A percentile compares a stretch with the other conserved stretches of the same genome.
phyloP scores from a whole-genome alignment of 1,140 invertebrate genomes.

The Drosophila cardini region DNA sequence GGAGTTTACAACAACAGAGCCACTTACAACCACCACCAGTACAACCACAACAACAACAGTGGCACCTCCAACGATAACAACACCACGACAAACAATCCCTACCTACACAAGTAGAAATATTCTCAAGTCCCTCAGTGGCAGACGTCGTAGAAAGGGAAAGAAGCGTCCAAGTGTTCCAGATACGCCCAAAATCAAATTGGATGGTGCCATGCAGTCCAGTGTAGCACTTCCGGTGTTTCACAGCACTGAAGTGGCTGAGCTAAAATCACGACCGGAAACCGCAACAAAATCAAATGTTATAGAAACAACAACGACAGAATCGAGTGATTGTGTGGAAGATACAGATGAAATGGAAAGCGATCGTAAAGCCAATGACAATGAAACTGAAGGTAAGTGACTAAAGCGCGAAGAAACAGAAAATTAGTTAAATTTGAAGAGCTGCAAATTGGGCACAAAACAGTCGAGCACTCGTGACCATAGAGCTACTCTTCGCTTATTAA shows the following conservation, averaged over 20 bases:
- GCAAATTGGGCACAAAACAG: no score
- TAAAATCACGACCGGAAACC: slow-evolving; percentile 43
- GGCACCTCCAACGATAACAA: background rate
- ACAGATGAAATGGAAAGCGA: slow-evolving; percentile 33
- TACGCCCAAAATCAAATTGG: slow-evolving; percentile 56
- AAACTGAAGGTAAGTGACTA: slow-evolving; percentile 36
- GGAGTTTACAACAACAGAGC: background rate
- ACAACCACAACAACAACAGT: slow-evolving; percentile 1
- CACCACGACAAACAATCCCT: slow-evolving; percentile 13
- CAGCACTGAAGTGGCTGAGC: slow-evolving; percentile 25
- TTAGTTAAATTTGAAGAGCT: no score
- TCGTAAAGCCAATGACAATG: slow-evolving; percentile 15
- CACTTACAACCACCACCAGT: background rate
- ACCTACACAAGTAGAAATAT: background rate
- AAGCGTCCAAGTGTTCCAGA: slow-evolving; percentile 50
- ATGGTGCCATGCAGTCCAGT: slow-evolving; percentile 59
- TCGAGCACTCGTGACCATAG: no score
- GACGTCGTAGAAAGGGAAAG: slow-evolving; percentile 8
- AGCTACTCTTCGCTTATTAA: no score
- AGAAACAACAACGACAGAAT: slow-evolving; percentile 21
- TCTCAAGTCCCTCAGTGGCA: slow-evolving; percentile 1
- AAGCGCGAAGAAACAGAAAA: no score
- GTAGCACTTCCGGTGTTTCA: slow-evolving; percentile 56
- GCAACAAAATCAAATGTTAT: background rate
- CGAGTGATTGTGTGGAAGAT: slow-evolving; percentile 38